Base-by-base conservation (phyloP, 2,113 vertebrate species). In the Tragulus kanchil region DNA sequence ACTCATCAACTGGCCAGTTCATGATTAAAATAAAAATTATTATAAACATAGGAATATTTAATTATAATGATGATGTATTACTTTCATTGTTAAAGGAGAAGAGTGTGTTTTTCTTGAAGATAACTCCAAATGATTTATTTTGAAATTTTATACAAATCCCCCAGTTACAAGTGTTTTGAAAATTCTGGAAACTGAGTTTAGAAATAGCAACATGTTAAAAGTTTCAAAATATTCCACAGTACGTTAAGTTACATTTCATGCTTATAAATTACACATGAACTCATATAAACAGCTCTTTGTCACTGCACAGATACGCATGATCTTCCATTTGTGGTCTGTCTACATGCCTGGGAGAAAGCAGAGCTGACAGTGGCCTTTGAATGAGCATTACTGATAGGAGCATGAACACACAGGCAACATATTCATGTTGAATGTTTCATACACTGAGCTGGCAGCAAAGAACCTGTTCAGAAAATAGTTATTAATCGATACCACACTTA, bases 61-160 rank as follows among this genome's bases (percentile, higher is more conserved):
- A 89, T 85, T 88, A 84, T 31, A 73, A 77, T 67, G 50, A 79
- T 10, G 11, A 79, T 50, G 28, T 58, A 42, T 42, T 85, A 67
- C 92, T 90, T 97, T 85, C 75, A 95, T 82, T 85, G 26, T 90
- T 78, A 54, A 95, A 85, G 42, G 54, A 97, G 42, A 73, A 89
- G 92, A 89, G 25, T 78, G 21, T 84, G 42, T 87, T 88, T 95
- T 83, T 61, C 85, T 94, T 88, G 59, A 97, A 26, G 31, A 82
- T 77, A 89, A 95, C 28, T 93, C 48, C 88, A 88, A 87, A 90
- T 90, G 64, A 94, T 67, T 45, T 90, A 90, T 96, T 97, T 95
- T 89, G 17, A 94, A 95, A 91, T 31, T 85, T 93, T 67, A 85
- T 16, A 69, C 2, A 64, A 94, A 85, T 67, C 64, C 28, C 2